Evolutionary conservation across 2,888 invertebrate genomes (phyloP), one percentile per base, ranked within the genome.

Genomic region (Allophyes oxyacanthae): DNA sequence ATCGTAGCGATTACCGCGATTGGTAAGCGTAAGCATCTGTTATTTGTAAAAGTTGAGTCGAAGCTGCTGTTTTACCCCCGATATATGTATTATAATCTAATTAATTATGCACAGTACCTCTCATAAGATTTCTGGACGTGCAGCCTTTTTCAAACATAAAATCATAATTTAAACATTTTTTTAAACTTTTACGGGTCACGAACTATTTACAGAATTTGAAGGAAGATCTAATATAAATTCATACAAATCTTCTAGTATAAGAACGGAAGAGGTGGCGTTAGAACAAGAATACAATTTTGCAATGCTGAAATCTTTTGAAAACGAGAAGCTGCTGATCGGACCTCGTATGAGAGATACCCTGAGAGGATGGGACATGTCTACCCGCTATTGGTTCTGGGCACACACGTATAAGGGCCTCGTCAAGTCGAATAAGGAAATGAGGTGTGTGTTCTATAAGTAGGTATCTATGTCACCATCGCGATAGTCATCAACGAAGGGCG

Each of bases 371-470:
- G 98, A 99, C 82, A 97, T 97, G 89, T 96, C 97, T 10, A 96
- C 97, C 0, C 97, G 98, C 77, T 98, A 96, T 84, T 99, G 98
- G 98, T 95, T 98, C 84, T 97, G 97, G 61, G 94, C 95, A 1
- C 95, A 96, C 81, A 95, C 97, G 0, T 97, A 98, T 84, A 96
- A 96, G 79, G 93, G 82, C 13, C 63, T 85, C 9, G 11, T 82
- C 11, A 86, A 76, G 51, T 65, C 84, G 10, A 85, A 83, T 50
- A 86, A 82, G 64, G 87, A 88, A 85, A 75, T 89, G 11, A 86
- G 90, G 93, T 90, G 40, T 46, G 66, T 48, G 13, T 60, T 37
- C 14, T 6, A 6, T 45, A 42, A 50, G 34, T 42, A 60, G 36
- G 13, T 46, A 61, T 11, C 11, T 11, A 41, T 45, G 25, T n/a